These are phyloP conservation scores for Ooceraea biroi DNA, from an alignment of 1,140 invertebrate genomes.

Conservation along the genomic window DNA sequence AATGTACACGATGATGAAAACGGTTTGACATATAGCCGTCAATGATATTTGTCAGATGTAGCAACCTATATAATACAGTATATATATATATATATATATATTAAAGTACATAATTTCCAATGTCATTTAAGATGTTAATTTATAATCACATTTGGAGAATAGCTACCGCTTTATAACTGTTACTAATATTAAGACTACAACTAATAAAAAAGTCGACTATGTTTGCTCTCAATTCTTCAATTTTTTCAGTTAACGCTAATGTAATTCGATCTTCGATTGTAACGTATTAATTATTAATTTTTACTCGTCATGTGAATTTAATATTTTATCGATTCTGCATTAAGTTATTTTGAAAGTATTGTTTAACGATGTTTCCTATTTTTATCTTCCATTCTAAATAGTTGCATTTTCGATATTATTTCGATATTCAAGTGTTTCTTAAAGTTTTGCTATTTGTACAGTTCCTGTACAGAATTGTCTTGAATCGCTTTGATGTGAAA, in stretches of 20 bases:
- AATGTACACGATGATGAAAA: constrained; percentile 61
- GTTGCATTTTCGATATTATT: constrained; percentile 4
- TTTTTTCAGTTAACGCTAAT: constrained; percentile 21
- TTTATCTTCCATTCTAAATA: constrained; percentile 14
- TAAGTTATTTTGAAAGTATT: background rate
- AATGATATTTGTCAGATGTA: constrained; percentile 52
- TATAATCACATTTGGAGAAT: constrained; percentile 58
- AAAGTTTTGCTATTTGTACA: background rate
- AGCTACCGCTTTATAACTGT: constrained; percentile 60
- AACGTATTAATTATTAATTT: constrained; percentile 29
- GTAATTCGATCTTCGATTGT: background rate
- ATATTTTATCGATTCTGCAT: too few relatives aligned
- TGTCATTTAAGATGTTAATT: constrained; percentile 61
- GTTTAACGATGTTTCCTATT: background rate
- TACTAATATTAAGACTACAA: constrained; percentile 50
- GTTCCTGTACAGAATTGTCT: constrained; percentile 2
- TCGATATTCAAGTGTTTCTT: constrained; percentile 2
- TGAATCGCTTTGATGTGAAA: constrained; percentile 25
- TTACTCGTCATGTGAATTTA: background rate
- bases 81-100: too few relatives aligned
- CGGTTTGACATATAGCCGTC: constrained; percentile 29
- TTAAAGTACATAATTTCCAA: constrained; percentile 56
- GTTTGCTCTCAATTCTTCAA: constrained; percentile 48
- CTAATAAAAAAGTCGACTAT: constrained; percentile 45
- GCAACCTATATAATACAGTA: constrained; percentile 56